Evolutionary conservation across 2,113 vertebrate species (phyloP).

Genomic region (Gadus chalcogrammus): DNA sequence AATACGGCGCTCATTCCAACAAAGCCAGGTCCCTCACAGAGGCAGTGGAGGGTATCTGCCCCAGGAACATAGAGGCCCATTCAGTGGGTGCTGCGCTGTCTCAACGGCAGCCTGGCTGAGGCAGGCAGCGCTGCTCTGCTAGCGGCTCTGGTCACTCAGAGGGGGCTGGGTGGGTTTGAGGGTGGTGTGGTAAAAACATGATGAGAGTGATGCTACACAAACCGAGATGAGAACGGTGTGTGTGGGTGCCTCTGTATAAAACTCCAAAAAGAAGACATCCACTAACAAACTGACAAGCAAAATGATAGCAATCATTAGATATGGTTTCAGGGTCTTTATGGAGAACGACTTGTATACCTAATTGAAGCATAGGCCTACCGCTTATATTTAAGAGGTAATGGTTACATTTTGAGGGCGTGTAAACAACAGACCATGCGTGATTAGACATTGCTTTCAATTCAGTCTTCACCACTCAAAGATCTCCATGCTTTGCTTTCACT

Average conservation of each 20-base stretch:
- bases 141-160: slow-evolving; percentile 26
- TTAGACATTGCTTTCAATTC: too few species aligned
- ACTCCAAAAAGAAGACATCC: too few species aligned
- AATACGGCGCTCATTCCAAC: slow-evolving; percentile 34
- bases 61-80: slow-evolving; percentile 59
- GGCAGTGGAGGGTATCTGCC: slow-evolving; percentile 45
- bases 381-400: background rate
- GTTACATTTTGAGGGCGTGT: background rate
- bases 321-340: background rate
- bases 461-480: too few species aligned
- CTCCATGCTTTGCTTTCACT: slow-evolving; percentile 45
- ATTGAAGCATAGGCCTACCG: too few species aligned
- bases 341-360: background rate
- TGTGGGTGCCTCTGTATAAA: too few species aligned
- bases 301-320: too few species aligned
- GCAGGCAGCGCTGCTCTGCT: slow-evolving; percentile 52
- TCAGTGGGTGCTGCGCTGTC: slow-evolving; percentile 44
- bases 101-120: slow-evolving; percentile 61
- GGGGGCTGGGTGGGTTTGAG: background rate
- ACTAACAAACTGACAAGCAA: too few species aligned
- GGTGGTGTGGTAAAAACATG: slow-evolving; percentile 12
- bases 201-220: background rate
- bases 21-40: slow-evolving; percentile 39
- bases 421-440: background rate
- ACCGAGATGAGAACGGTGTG: too few species aligned